Evolutionary conservation across 2,113 vertebrate species (phyloP).

Genomic region (Xiphophorus couchianus): DNA sequence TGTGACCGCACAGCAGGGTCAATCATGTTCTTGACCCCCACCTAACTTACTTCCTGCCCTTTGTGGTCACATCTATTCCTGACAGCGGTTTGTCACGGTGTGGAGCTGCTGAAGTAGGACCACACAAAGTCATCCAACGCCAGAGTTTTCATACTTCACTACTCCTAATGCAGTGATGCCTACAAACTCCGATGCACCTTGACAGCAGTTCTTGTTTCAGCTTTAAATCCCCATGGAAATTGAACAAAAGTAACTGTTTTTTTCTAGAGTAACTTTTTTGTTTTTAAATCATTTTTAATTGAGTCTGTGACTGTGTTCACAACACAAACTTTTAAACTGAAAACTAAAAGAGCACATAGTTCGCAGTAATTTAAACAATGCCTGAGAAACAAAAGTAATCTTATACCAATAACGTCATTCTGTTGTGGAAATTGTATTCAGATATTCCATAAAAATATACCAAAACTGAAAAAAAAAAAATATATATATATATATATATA

Average conservation of each 20-base stretch:
- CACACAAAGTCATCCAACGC: not conserved
- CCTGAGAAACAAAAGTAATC: not conserved
- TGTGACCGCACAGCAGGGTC: not conserved
- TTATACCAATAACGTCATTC: not conserved
- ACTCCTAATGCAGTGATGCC: not conserved
- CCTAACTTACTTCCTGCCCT: not conserved
- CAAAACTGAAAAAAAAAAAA: not conserved
- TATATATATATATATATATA: no score
- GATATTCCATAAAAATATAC: not conserved
- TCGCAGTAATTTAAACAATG: not conserved
- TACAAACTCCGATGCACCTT: not conserved
- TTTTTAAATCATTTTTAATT: not conserved
- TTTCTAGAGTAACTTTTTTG: not conserved
- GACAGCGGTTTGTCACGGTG: not conserved
- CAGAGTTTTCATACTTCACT: not conserved
- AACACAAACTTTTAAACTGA: not conserved
- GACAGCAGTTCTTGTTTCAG: not conserved
- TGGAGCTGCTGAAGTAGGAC: not conserved
- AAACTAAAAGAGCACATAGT: not conserved
- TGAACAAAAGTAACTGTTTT: not conserved
- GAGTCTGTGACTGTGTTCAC: not conserved
- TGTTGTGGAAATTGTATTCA: not conserved
- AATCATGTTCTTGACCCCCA: not conserved
- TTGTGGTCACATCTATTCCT: not conserved
- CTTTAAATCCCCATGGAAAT: not conserved